phyloP scores from a whole-genome alignment of 2,797 vertebrate genomes.

The Arremon aurantiirostris region DNA sequence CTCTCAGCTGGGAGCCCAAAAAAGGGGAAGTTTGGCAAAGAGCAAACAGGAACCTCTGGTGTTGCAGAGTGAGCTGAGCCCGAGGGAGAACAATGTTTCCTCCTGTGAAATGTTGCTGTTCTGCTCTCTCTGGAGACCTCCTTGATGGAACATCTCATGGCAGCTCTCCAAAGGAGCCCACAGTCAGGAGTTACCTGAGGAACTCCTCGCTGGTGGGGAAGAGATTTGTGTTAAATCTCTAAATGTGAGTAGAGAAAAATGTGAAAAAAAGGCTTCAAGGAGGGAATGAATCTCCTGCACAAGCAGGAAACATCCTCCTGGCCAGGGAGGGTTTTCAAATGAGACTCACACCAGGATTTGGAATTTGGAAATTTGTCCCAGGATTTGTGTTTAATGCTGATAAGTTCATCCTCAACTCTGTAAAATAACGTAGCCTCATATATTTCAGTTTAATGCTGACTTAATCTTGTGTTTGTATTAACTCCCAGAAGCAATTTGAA shows the following conservation, averaged over 20 bases:
- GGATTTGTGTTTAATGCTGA: neutral
- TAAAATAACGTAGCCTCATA: neutral
- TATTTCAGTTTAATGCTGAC: neutral
- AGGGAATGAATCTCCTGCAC: neutral
- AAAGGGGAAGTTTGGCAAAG: neutral
- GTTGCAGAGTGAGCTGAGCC: neutral
- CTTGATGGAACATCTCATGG: neutral
- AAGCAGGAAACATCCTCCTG: neutral
- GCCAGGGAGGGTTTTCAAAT: neutral
- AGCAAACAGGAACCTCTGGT: neutral
- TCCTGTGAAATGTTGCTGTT: neutral
- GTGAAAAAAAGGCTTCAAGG: neutral
- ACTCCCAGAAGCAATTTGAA: neutral
- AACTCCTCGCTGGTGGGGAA: neutral
- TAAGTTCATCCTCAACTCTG: neutral
- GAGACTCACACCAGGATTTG: neutral
- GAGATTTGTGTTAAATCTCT: neutral
- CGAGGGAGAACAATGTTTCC: neutral
- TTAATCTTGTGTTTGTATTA: slow-evolving; percentile 17
- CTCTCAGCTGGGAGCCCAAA: neutral
- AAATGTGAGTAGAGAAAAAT: neutral
- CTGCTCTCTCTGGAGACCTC: neutral
- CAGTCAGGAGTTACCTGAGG: neutral
- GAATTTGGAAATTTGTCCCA: neutral
- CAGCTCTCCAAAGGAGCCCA: accelerated